These are phyloP conservation scores for Drosophila tropicalis DNA, from an alignment of 1,140 invertebrate genomes.

Conservation along the genomic window DNA sequence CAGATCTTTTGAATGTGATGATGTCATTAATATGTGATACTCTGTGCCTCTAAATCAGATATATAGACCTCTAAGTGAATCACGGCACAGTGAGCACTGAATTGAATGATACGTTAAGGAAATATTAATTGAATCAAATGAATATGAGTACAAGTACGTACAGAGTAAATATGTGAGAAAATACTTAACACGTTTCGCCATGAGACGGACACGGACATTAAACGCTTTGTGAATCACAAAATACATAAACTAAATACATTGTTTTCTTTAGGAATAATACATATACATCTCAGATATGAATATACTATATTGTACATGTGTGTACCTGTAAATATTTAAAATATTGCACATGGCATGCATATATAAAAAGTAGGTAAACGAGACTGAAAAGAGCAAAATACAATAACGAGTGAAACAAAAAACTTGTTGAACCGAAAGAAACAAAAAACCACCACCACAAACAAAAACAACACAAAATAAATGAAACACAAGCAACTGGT, in stretches of 20 bases:
- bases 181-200: constrained; percentile 22
- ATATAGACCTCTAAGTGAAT: not conserved
- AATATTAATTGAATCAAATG: constrained; percentile 18
- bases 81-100: not conserved
- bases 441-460: not conserved
- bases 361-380: constrained; percentile 20
- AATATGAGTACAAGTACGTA: not conserved
- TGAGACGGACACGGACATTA: not conserved
- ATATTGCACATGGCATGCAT: constrained; percentile 9
- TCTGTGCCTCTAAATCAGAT: not conserved
- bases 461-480: constrained; percentile 2
- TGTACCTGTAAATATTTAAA: constrained; percentile 11
- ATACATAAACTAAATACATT: not conserved
- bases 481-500: constrained; percentile 51
- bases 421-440: constrained; percentile 66
- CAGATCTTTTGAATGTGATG: not conserved
- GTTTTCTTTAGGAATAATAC: constrained; percentile 16
- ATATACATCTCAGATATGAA: constrained; percentile 10
- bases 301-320: constrained; percentile 16
- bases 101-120: constrained; percentile 4
- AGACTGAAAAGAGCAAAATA: constrained; percentile 15
- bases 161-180: constrained; percentile 17
- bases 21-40: constrained; percentile 15
- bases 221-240: constrained; percentile 30
- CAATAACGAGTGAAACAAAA: constrained; percentile 15